Base-by-base conservation (phyloP, 1,140 invertebrate genomes). In the Medauroidea extradentata region DNA sequence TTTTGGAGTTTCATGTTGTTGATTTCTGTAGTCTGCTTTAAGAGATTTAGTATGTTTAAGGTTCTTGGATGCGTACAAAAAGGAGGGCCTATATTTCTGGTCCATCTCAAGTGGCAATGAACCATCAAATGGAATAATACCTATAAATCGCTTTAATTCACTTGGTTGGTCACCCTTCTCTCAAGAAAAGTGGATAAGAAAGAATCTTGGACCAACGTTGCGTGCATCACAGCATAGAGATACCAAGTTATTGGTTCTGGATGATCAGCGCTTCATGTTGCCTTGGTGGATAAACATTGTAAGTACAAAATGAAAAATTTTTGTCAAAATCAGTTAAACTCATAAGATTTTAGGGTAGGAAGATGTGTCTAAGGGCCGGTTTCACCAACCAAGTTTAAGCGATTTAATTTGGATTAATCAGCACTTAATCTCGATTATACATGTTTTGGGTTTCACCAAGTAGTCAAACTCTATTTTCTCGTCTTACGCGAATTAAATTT, bases 111-210 rank as follows among this genome's bases (percentile, higher is more conserved):
- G 84, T 0, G 85, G 85, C 2, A 88, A 88, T 53, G 85, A 88
- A 62, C 85, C 86, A 0, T 50, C 16, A 13, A 57, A 82, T 50
- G 83, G 81, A 1, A 60, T 69, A n/a, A 65, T 80, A 41, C 67
- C 73, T 0, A 67, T 81, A 1, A 49, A 75, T 84, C 68, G 71
- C 1, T 87, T 91, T 61, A 87, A 93, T 70, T 79, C 81, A 16
- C 82, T 95, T 73, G 87, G 82, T 2, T 94, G 93, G 85, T 81
- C 78, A 1, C 79, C 89, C 1, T 66, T 75, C 19, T 69, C 70
- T 34, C 75, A 85, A 67, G 76, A 79, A 2, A 73, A 81, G 49
- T 93, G 89, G 81, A 72, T 90, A 16, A 75, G 72, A 3, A 67
- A 83, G 14, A 74, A 89, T 74, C 77, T 93, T 24, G 85, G 87